Evolutionary conservation across 2,797 vertebrate species (phyloP).

Genomic region (Aldrovandia affinis): DNA sequence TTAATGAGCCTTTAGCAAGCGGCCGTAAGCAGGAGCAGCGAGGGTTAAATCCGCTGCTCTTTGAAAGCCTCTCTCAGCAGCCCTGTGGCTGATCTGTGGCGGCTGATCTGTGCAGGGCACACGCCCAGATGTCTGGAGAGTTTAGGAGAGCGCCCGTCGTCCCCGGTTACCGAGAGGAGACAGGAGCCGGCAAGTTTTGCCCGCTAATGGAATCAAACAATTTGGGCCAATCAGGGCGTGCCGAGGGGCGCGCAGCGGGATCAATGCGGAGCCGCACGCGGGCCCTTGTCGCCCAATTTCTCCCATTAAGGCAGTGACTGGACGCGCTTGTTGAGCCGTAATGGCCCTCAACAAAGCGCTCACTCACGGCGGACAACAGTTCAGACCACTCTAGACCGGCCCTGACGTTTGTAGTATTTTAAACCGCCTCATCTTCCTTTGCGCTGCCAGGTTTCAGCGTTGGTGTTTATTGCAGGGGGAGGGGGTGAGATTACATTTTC

Average conservation of each 20-base stretch:
- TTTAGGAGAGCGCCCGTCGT: constrained; percentile 35
- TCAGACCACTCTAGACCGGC: constrained; percentile 23
- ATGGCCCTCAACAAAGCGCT: constrained; percentile 42
- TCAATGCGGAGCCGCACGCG: constrained; percentile 31
- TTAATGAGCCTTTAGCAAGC: not conserved
- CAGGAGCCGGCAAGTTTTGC: constrained; percentile 34
- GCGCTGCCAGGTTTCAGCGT: not conserved
- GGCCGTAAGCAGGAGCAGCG: not conserved
- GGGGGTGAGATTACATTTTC: not conserved
- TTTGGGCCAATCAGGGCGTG: constrained; percentile 37
- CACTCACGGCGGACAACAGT: constrained; percentile 25
- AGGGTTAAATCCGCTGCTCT: not conserved
- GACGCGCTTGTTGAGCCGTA: constrained; percentile 41
- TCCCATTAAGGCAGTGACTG: constrained; percentile 43
- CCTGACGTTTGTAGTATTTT: constrained; percentile 25
- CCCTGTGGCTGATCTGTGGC: not conserved
- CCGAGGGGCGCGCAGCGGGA: constrained; percentile 11
- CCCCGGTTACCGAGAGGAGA: constrained; percentile 34
- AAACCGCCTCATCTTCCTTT: constrained; percentile 4
- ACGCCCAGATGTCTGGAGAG: constrained; percentile 19
- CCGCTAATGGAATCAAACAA: constrained; percentile 47
- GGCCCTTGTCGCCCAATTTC: constrained; percentile 27
- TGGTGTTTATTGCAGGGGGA: not conserved
- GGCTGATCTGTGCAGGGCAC: not conserved
- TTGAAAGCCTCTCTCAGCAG: not conserved